Conservation (phyloP, 2,888 invertebrate species). For the Abrostola triplasia region DNA sequence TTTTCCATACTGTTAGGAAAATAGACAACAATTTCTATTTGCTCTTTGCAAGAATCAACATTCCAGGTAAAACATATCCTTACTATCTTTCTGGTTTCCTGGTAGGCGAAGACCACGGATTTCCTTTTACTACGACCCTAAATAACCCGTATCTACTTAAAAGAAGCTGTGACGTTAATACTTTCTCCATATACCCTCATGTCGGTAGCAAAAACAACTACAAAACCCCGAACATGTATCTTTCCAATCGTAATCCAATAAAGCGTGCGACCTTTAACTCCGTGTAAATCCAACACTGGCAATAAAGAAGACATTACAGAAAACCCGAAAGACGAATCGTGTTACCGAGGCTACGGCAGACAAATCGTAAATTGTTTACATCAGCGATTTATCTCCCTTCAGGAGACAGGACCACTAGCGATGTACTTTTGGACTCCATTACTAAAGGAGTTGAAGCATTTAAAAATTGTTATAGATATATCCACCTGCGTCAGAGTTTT, state of each 20-base stretch:
- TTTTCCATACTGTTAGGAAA: too few species aligned
- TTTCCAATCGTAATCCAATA: constrained; percentile 11
- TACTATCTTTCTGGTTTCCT: too few species aligned
- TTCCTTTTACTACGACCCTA: too few species aligned
- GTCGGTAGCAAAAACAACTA: not conserved
- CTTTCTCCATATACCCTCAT: not conserved
- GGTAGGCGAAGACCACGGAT: too few species aligned
- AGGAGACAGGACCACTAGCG: constrained; percentile 41
- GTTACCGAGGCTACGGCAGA: constrained; percentile 11
- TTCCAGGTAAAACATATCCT: too few species aligned
- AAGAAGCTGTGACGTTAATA: too few species aligned
- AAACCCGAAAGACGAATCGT: constrained; percentile 27
- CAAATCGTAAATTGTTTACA: constrained; percentile 52
- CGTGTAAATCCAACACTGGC: constrained; percentile 27
- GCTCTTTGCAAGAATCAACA: too few species aligned
- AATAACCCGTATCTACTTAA: too few species aligned
- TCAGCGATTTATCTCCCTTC: constrained; percentile 30
- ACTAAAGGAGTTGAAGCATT: not conserved
- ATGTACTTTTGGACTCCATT: constrained; percentile 28
- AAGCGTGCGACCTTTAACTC: not conserved
- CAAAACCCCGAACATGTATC: constrained; percentile 9
- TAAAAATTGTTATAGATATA: too few species aligned
- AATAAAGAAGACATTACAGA: constrained; percentile 42
- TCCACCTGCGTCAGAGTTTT: too few species aligned
- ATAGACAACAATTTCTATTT: too few species aligned